Evolutionary conservation across 2,113 vertebrate genomes (phyloP), one percentile per base, ranked within the genome.

Genomic region (Zosterops hypoxanthus): DNA sequence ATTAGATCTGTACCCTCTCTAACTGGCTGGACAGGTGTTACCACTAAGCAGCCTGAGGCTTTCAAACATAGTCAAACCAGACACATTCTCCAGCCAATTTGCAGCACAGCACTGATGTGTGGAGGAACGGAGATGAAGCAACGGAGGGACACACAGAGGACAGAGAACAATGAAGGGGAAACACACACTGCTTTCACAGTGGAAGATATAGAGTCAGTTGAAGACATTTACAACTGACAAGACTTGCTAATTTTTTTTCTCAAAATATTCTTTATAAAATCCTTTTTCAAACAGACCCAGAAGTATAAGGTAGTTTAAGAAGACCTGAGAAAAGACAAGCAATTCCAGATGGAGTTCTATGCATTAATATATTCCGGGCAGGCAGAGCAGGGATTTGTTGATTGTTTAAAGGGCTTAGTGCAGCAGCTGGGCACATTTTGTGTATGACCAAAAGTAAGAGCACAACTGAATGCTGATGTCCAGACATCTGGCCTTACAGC

Each of bases 351-450:
- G 94, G 88, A 50, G 29, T 88, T 86, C 90, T 60, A 15, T 33
- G 65, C 56, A 88, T 53, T 21, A 65, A 90, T 88, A 69, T 86
- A 86, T 71, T 88, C 82, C 53, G 28, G 23, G 34, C 31, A 90
- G 69, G 64, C 72, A 88, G 60, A 92, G 53, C 29, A 86, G 69
- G 72, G 83, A 97, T 95, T 92, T 96, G 88, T 68, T 86, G 80
- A 93, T 64, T 80, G 79, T 71, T 92, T 93, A 90, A 92, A 95
- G 44, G 65, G 83, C 88, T 96, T 94, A 97, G 65, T 88, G 72
- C 49, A 96, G 94, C 95, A 96, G 92, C 92, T 92, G 94, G 93
- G 88, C 82, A 94, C 94, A 96, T 93, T 95, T 95, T 96, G 86
- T 16, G 44, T 94, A 93, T 71, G 52, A 92, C 92, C 69, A 68